Conservation (phyloP, 1,140 invertebrate species). For the Drosophila serrata region DNA sequence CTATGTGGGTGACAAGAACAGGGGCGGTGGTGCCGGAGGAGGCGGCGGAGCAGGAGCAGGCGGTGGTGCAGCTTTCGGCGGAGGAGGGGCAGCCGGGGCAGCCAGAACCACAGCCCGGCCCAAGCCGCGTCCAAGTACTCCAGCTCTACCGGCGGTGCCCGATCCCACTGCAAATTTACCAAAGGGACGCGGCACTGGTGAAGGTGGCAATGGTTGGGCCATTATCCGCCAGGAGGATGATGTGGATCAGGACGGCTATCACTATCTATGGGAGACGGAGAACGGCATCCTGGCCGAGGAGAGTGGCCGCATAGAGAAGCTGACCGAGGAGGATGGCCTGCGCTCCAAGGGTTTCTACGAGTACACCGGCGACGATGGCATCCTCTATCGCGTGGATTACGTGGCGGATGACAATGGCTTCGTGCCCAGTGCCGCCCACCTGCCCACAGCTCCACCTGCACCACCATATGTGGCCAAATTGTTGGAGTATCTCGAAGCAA, state of each 20-base stretch:
- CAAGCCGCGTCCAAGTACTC: slow-evolving; percentile 24
- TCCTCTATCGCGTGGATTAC: slow-evolving; percentile 88
- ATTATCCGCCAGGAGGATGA: slow-evolving; percentile 75
- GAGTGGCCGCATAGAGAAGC: slow-evolving; percentile 86
- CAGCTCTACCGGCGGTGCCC: slow-evolving; percentile 12
- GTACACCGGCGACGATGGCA: slow-evolving; percentile 86
- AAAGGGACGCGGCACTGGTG: slow-evolving; percentile 69
- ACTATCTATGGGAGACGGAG: slow-evolving; percentile 86
- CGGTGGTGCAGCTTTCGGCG: slow-evolving; percentile 15
- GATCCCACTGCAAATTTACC: slow-evolving; percentile 57
- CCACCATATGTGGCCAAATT: slow-evolving; percentile 70
- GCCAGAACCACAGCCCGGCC: slow-evolving; percentile 2
- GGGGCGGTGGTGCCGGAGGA: slow-evolving; percentile 32
- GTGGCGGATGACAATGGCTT: slow-evolving; percentile 94
- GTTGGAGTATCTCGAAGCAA: slow-evolving; percentile 66
- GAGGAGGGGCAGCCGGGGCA: neutral
- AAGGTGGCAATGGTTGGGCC: slow-evolving; percentile 71
- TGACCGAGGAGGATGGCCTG: slow-evolving; percentile 78
- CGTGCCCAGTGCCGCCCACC: slow-evolving; percentile 91
- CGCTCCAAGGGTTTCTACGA: slow-evolving; percentile 87
- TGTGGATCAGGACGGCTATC: slow-evolving; percentile 78
- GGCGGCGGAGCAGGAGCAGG: slow-evolving; percentile 38
- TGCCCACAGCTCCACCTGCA: slow-evolving; percentile 88
- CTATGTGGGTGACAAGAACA: slow-evolving; percentile 54
- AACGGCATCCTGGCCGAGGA: slow-evolving; percentile 88